Conservation (phyloP, 1,140 invertebrate species). For the Calycopis cecrops region DNA sequence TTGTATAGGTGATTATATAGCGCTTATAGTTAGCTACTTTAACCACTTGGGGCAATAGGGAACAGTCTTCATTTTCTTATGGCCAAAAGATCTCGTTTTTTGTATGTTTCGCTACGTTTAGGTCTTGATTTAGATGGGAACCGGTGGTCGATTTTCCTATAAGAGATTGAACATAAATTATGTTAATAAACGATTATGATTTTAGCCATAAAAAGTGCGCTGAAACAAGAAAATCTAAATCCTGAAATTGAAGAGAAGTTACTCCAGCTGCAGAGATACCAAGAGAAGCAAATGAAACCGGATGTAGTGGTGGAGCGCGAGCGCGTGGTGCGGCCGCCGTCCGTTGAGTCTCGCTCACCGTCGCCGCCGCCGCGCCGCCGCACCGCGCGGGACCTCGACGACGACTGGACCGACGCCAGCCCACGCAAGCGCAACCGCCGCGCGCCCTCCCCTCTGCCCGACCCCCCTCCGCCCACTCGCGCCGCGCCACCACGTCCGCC, state of each 20-base stretch:
- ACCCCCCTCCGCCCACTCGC: constrained; percentile 40
- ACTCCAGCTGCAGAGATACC: constrained; percentile 90
- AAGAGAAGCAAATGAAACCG: constrained; percentile 86
- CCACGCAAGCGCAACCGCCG: constrained; percentile 38
- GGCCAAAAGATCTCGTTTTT: no score
- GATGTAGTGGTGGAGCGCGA: constrained; percentile 54
- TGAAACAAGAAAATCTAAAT: constrained; percentile 91
- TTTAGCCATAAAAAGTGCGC: constrained; percentile 86
- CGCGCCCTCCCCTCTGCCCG: constrained; percentile 29
- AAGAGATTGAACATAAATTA: no score
- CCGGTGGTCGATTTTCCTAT: no score
- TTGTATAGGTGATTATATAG: no score
- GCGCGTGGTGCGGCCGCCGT: constrained; percentile 35
- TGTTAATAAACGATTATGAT: no score
- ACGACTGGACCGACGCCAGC: constrained; percentile 71
- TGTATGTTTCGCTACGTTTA: no score
- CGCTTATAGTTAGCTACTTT: no score
- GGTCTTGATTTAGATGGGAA: no score
- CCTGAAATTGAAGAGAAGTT: constrained; percentile 96
- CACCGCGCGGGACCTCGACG: constrained; percentile 66
- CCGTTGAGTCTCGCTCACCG: constrained; percentile 31
- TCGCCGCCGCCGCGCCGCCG: constrained; percentile 37
- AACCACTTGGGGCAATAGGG: no score
- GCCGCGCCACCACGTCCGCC: constrained; percentile 22
- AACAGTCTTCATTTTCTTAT: no score